Evolutionary conservation across 2,888 invertebrate species (phyloP).

Genomic region (Cheilosia variabilis): DNA sequence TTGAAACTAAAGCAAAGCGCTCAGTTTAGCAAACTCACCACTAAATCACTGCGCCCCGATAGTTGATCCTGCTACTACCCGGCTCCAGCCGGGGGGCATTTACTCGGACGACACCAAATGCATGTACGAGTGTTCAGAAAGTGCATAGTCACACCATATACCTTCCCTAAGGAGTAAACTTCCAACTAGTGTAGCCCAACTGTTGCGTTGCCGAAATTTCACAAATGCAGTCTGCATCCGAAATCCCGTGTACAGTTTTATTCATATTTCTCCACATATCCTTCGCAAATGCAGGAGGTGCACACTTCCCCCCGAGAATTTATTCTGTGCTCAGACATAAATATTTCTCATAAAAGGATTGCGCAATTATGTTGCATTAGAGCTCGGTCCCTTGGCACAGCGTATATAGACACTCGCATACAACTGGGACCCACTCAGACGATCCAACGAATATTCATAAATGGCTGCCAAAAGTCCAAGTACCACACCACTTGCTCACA

Average conservation of each 20-base stretch:
- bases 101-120: neutral
- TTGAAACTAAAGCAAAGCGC: no score
- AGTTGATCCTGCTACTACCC: neutral
- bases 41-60: neutral
- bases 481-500: conserved; percentile 5
- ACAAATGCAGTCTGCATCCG: conserved; percentile 8
- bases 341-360: conserved; percentile 71
- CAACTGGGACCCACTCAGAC: conserved; percentile 4
- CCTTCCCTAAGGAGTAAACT: neutral
- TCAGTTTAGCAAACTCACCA: no score
- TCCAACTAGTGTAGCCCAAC: conserved; percentile 6
- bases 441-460: conserved; percentile 24
- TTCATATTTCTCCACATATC: conserved; percentile 8
- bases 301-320: conserved; percentile 37
- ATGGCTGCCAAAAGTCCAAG: conserved; percentile 30
- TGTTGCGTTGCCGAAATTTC: conserved; percentile 42
- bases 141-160: neutral
- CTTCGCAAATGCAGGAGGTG: conserved; percentile 6
- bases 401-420: neutral
- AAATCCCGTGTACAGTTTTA: neutral
- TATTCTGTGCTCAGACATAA: conserved; percentile 62
- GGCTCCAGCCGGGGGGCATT: neutral
- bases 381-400: conserved; percentile 47
- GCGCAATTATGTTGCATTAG: conserved; percentile 70
- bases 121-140: neutral